A percentile compares a stretch with the other conserved stretches of the same genome.
phyloP scores from a whole-genome alignment of 2,113 vertebrate species.

The Sitta europaea region DNA sequence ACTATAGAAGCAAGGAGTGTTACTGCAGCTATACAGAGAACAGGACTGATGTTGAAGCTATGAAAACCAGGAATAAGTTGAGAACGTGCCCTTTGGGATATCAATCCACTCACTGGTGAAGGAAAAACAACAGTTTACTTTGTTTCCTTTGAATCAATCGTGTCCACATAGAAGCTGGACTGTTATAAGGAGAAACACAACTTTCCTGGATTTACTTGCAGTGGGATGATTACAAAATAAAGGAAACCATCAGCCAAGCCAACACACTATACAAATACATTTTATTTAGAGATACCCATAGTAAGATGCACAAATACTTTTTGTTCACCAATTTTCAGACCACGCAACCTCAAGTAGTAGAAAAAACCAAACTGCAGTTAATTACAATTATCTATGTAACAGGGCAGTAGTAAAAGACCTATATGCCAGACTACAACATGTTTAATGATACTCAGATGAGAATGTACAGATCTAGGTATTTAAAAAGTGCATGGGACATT shows the following conservation, averaged over 20 bases:
- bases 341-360: neutral
- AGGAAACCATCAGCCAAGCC: neutral
- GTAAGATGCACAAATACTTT: constrained; percentile 35
- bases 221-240: neutral
- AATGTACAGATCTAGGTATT: neutral
- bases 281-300: constrained; percentile 47
- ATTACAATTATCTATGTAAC: neutral
- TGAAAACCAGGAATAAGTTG: neutral
- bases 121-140: neutral
- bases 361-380: neutral
- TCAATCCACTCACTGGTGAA: neutral
- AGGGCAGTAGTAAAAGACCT: constrained; percentile 10
- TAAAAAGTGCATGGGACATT: neutral
- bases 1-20: neutral
- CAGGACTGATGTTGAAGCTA: neutral
- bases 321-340: constrained; percentile 18
- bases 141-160: neutral
- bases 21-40: neutral
- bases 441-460: neutral
- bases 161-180: neutral
- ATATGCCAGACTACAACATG: neutral
- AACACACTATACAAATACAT: constrained; percentile 22
- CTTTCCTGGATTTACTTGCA: neutral
- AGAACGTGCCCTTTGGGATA: neutral
- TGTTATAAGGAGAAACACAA: neutral